Percentiles rank a stretch among this genome's conserved stretches.
Evolutionary conservation across 2,113 vertebrate species (phyloP).

Genomic region (Rhinopomastus cyanomelas): DNA sequence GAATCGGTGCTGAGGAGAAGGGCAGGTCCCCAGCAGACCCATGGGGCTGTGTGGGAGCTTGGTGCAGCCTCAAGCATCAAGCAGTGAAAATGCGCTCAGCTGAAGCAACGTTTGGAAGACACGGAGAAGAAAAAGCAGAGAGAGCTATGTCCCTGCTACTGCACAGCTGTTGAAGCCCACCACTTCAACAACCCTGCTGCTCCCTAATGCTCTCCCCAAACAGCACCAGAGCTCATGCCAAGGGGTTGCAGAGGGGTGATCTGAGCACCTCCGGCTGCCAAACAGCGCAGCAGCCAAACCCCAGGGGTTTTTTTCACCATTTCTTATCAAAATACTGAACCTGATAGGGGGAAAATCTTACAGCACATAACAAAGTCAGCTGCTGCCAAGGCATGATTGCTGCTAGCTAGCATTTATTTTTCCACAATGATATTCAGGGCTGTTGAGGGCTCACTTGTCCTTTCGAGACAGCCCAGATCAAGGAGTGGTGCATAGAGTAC

Average conservation of each 20-base stretch:
- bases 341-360: neutral
- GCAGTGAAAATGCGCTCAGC: neutral
- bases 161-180: neutral
- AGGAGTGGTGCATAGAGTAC: slow-evolving; percentile 10
- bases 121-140: neutral
- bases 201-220: too few species aligned
- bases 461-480: slow-evolving; percentile 33
- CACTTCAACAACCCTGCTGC: neutral
- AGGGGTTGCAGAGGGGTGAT: neutral
- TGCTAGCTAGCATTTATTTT: slow-evolving; percentile 41
- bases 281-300: neutral
- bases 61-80: neutral
- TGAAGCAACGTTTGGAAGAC: neutral
- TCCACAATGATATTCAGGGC: slow-evolving; percentile 42
- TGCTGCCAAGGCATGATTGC: slow-evolving; percentile 27
- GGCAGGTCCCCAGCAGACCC: neutral
- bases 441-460: slow-evolving; percentile 1
- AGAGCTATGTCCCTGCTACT: neutral
- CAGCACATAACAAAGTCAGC: neutral
- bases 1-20: neutral
- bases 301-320: neutral
- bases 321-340: slow-evolving; percentile 34
- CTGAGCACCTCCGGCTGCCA: neutral
- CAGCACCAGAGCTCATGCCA: too few species aligned
- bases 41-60: neutral